Evolutionary conservation across 2,797 vertebrate genomes (phyloP), one percentile per base, ranked within the genome.

Genomic region (Microcaecilia unicolor): DNA sequence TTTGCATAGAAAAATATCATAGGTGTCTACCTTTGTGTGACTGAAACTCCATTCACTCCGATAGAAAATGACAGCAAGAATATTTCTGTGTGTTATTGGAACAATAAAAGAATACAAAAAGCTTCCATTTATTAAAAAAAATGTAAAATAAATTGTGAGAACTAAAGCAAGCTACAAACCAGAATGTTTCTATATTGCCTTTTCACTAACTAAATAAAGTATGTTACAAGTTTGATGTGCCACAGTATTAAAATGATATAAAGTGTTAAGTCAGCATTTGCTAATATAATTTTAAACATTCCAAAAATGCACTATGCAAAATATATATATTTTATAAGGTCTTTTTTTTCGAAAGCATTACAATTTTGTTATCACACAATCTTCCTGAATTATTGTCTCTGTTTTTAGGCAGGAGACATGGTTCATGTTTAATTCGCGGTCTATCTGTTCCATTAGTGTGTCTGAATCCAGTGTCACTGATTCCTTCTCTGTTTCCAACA

Each of bases 21-120:
- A 61, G 48, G 69, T 69, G 58, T 70, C 46, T 64, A 53, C 48
- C 62, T 62, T 55, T 36, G 57, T 65, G 61, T 55, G 64, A 64
- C 68, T 69, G 51, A 66, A 69, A 67, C 57, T 57, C 52, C 59
- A 61, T 74, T 73, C 64, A 34, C 69, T 67, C 67, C 67, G 64
- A 61, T 67, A 78, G 64, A 64, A 78, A 76, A 80, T 76, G 65
- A 69, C 54, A 68, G 67, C 77, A 78, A 78, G 70, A 79, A 78
- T 74, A 41, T 52, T 56, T 65, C 42, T 32, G 60, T 67, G 58
- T 64, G 35, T 71, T 71, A 72, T 67, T 63, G 66, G 64, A 72
- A 76, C 71, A 58, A 59, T 76, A 73, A 71, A 72, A 76, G 76
- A 74, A 73, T 73, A 76, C 70, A 70, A 68, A 70, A 75, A 76